Conservation (phyloP, 2,888 invertebrate genomes). For the Physocephala rufipes region DNA sequence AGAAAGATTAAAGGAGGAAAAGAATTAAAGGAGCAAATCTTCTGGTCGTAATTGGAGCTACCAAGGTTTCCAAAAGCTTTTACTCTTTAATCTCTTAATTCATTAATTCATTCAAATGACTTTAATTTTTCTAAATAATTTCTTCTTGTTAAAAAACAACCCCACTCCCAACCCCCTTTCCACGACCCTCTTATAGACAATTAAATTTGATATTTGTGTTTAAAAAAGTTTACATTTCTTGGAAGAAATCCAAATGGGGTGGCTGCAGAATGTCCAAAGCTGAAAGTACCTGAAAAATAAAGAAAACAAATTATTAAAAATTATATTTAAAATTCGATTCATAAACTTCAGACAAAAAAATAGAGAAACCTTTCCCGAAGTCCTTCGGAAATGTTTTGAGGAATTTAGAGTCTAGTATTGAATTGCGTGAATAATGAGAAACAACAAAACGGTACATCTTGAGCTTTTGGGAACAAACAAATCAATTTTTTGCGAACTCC, state of each 20-base stretch:
- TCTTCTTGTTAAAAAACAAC: too few species aligned
- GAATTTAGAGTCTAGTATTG: too few species aligned
- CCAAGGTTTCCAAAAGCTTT: neutral
- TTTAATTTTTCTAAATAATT: neutral
- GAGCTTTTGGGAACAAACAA: too few species aligned
- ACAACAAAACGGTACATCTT: too few species aligned
- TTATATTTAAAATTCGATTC: neutral
- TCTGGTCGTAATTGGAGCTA: too few species aligned
- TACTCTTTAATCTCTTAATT: neutral
- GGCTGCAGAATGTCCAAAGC: slow-evolving; percentile 98
- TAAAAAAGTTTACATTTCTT: slow-evolving; percentile 98
- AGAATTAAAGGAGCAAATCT: too few species aligned
- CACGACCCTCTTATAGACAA: too few species aligned
- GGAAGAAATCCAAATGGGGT: slow-evolving; percentile 98
- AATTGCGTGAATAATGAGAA: too few species aligned
- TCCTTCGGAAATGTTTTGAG: slow-evolving; percentile 7
- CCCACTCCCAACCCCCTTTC: too few species aligned
- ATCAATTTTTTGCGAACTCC: too few species aligned
- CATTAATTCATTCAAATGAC: neutral
- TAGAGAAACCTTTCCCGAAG: neutral
- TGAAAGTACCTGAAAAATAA: slow-evolving; percentile 86
- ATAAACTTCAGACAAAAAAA: slow-evolving; percentile 15
- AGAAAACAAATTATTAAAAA: slow-evolving; percentile 34
- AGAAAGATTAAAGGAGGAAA: too few species aligned
- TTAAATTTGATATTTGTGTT: too few species aligned